A percentile compares a stretch with the other conserved stretches of the same genome.
Conservation (phyloP, 2,797 vertebrate species). For the Lithobates sylvaticus region DNA sequence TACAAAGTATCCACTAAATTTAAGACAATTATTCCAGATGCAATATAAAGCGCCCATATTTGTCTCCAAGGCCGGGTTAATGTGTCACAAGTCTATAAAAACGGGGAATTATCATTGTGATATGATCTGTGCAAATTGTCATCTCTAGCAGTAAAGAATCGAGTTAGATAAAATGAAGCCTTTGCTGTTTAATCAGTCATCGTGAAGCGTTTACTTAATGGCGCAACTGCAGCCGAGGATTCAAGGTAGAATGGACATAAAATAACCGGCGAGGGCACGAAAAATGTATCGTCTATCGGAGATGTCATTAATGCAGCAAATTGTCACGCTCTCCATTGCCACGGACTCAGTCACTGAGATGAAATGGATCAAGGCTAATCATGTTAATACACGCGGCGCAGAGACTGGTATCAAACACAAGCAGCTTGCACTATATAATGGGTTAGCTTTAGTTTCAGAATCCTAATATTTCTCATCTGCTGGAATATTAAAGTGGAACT, state of each 20-base stretch:
- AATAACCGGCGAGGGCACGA: constrained; percentile 2
- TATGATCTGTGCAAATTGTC: constrained; percentile 61
- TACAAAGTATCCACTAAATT: constrained; percentile 43
- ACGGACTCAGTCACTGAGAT: neutral
- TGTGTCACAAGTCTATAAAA: constrained; percentile 34
- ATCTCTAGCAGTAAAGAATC: constrained; percentile 15
- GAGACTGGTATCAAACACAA: neutral
- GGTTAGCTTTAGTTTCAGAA: neutral
- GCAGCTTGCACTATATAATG: neutral
- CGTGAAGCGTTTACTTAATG: neutral
- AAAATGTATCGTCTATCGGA: constrained; percentile 9
- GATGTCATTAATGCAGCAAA: constrained; percentile 30
- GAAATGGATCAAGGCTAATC: neutral
- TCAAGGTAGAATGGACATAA: neutral
- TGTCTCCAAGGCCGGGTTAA: neutral
- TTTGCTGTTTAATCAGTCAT: constrained; percentile 7
- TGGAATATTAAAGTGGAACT: neutral
- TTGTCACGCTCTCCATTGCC: constrained; percentile 13
- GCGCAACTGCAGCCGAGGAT: neutral
- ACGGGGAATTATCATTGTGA: constrained; percentile 25
- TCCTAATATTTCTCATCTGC: too few species aligned
- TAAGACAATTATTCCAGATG: constrained; percentile 32
- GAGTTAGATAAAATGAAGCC: fast-evolving
- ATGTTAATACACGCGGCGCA: neutral
- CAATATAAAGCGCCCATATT: neutral